A percentile compares a stretch with the other conserved stretches of the same genome.
Evolutionary conservation across 2,888 invertebrate genomes (phyloP).

Genomic region (Lamellibrachia satsuma): DNA sequence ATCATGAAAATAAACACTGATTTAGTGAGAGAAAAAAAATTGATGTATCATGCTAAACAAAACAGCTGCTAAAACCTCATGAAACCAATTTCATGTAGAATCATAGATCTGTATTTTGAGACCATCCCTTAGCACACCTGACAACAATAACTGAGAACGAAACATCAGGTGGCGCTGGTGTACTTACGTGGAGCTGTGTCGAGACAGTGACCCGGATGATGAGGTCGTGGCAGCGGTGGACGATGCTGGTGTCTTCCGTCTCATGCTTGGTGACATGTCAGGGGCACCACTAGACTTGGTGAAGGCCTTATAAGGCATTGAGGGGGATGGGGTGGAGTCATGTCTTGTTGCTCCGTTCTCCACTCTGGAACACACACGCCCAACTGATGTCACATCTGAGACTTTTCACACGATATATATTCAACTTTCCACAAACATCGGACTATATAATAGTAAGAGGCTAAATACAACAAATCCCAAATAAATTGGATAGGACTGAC

Average conservation of each 20-base stretch:
- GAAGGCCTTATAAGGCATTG: not conserved
- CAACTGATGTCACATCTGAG: not conserved
- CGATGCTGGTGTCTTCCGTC: constrained; percentile 28
- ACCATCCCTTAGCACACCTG: not conserved
- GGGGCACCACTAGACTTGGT: not conserved
- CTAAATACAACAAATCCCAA: too few relatives aligned
- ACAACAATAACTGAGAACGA: not conserved
- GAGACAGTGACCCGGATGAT: constrained; percentile 34
- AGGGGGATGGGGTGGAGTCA: not conserved
- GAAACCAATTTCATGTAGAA: not conserved
- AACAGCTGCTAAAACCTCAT: too few relatives aligned
- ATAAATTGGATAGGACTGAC: too few relatives aligned
- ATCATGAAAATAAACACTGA: too few relatives aligned
- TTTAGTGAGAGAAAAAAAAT: too few relatives aligned
- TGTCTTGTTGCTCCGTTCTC: not conserved
- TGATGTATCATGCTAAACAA: too few relatives aligned
- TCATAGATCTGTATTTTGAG: not conserved
- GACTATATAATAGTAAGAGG: too few relatives aligned
- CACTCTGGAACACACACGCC: not conserved
- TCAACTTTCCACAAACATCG: not conserved
- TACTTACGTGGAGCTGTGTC: constrained; percentile 40
- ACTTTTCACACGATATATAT: not conserved
- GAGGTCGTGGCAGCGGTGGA: constrained; percentile 27
- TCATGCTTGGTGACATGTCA: constrained; percentile 38
- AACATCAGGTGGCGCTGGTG: not conserved